Percentiles rank a stretch among this genome's conserved stretches.
These are phyloP conservation scores for Malthinus flaveolus DNA, from an alignment of 2,888 invertebrate species.

Conservation along the genomic window DNA sequence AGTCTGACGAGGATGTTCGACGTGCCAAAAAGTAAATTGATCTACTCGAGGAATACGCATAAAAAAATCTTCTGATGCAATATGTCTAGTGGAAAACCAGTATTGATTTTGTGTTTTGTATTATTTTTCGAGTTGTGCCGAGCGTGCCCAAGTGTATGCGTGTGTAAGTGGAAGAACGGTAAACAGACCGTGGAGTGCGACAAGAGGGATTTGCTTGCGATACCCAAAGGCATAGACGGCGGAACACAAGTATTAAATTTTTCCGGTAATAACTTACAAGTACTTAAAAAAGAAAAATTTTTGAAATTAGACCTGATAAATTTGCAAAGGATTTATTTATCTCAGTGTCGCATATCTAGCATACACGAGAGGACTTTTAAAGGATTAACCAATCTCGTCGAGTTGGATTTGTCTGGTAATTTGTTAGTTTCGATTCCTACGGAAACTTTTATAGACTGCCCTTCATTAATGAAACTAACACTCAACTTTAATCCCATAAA, in stretches of 20 bases:
- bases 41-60: no score
- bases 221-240: slow-evolving; percentile 79
- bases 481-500: slow-evolving; percentile 83
- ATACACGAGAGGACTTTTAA: slow-evolving; percentile 81
- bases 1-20: no score
- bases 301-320: slow-evolving; percentile 78
- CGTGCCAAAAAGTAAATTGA: no score
- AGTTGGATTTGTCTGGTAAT: slow-evolving; percentile 85
- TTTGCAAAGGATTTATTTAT: slow-evolving; percentile 83
- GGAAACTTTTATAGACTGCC: slow-evolving; percentile 75
- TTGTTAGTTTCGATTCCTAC: slow-evolving; percentile 77
- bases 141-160: slow-evolving; percentile 77
- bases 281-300: slow-evolving; percentile 78
- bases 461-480: slow-evolving; percentile 80
- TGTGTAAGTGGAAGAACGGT: slow-evolving; percentile 92
- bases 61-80: slow-evolving; percentile 19
- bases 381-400: slow-evolving; percentile 84
- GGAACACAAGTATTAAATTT: slow-evolving; percentile 88
- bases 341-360: slow-evolving; percentile 75
- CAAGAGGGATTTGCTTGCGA: slow-evolving; percentile 72
- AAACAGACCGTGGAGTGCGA: slow-evolving; percentile 90
- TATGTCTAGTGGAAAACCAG: slow-evolving; percentile 27
- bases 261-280: slow-evolving; percentile 79
- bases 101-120: slow-evolving; percentile 29
- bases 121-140: slow-evolving; percentile 25